phyloP scores from a whole-genome alignment of 92 coral and sea anemone species.

The Metridium senile region DNA sequence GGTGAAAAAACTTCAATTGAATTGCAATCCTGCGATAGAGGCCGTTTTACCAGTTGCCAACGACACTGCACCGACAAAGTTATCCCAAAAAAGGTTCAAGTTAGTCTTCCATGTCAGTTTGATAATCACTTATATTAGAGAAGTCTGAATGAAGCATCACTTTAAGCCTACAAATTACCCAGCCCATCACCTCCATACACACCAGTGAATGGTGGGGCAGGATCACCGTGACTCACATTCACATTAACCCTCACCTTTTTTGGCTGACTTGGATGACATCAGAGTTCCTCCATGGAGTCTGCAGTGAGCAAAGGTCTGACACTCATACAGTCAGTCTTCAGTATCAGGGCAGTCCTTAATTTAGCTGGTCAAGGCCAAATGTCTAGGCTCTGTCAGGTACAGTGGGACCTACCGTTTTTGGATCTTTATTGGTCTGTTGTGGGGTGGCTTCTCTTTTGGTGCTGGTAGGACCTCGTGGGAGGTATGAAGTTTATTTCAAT shows the following conservation, averaged over 20 bases:
- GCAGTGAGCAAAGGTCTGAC: slow-evolving; percentile 21
- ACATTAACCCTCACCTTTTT: slow-evolving; percentile 24
- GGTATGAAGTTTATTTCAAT: slow-evolving; percentile 32
- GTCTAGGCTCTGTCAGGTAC: slow-evolving; percentile 14
- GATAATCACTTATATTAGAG: slow-evolving; percentile 19
- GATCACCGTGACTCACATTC: slow-evolving; percentile 16
- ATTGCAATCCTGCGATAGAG: slow-evolving; percentile 26
- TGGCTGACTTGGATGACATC: slow-evolving; percentile 18
- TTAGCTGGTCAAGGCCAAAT: slow-evolving; percentile 19
- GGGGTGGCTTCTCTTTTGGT: slow-evolving; percentile 33
- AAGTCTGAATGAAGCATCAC: slow-evolving; percentile 27
- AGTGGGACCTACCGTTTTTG: slow-evolving; percentile 17
- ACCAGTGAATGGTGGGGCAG: slow-evolving; percentile 24
- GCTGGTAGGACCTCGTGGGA: slow-evolving; percentile 38
- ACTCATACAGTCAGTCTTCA: slow-evolving; percentile 20
- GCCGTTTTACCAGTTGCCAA: slow-evolving; percentile 23
- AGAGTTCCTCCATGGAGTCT: slow-evolving; percentile 29
- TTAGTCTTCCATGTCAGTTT: slow-evolving; percentile 30
- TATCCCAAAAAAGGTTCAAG: slow-evolving; percentile 15
- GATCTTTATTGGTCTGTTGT: slow-evolving; percentile 15
- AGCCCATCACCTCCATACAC: slow-evolving; percentile 25
- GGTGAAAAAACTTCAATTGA: slow-evolving; percentile 26
- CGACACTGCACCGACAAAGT: not conserved
- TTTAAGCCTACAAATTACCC: slow-evolving; percentile 23
- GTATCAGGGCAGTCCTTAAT: slow-evolving; percentile 19